Evolutionary conservation across 1,140 invertebrate species (phyloP).

Genomic region (Sinella curviseta): DNA sequence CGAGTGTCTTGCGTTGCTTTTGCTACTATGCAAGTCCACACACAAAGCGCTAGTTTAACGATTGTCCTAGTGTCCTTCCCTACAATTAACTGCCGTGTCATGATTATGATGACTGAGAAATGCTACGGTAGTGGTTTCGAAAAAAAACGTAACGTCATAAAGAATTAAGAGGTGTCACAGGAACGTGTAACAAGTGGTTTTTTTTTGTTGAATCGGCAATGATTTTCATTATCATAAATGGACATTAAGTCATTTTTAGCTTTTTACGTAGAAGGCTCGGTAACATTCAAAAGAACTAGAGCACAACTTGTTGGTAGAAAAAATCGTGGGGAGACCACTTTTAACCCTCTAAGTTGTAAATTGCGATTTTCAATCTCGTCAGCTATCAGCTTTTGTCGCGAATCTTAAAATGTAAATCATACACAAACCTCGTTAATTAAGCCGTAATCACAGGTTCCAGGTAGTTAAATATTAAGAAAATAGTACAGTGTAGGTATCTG

Average conservation of each 20-base stretch:
- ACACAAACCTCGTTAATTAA: too few relatives aligned
- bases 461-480: too few relatives aligned
- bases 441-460: too few relatives aligned
- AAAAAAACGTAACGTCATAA: constrained; percentile 4
- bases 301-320: not conserved
- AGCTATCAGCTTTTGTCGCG: too few relatives aligned
- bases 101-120: not conserved
- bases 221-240: not conserved
- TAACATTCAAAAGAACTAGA: not conserved
- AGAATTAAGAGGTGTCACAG: not conserved
- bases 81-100: not conserved
- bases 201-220: not conserved
- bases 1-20: too few relatives aligned
- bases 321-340: not conserved
- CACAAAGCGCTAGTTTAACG: too few relatives aligned
- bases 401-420: too few relatives aligned
- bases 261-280: not conserved
- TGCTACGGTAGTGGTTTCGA: not conserved
- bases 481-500: too few relatives aligned
- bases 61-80: too few relatives aligned
- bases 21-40: too few relatives aligned
- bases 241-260: not conserved
- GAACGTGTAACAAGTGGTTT: not conserved
- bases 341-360: not conserved
- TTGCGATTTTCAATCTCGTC: not conserved